Evolutionary conservation across 92 coral and sea anemone genomes (phyloP).

Genomic region (Metridium senile): DNA sequence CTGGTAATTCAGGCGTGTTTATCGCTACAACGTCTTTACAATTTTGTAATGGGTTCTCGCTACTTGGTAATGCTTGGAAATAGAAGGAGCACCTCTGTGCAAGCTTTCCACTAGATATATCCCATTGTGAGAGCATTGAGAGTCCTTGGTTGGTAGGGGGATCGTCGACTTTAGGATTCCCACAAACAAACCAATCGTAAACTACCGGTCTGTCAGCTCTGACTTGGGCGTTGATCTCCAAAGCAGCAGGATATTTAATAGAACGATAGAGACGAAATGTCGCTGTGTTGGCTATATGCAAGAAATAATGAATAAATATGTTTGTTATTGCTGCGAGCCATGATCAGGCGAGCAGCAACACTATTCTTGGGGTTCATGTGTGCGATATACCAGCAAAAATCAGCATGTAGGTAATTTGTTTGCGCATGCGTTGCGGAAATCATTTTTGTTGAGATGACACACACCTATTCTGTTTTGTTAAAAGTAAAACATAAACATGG

Average conservation of each 20-base stretch:
- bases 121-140: not conserved
- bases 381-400: no score
- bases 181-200: conserved; percentile 16
- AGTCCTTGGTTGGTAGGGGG: not conserved
- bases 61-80: not conserved
- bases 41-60: not conserved
- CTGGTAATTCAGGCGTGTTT: not conserved
- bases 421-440: no score
- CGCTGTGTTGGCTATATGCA: not conserved
- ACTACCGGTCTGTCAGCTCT: no score
- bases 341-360: no score
- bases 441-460: no score
- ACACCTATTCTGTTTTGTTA: no score
- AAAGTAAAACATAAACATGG: no score
- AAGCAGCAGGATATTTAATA: not conserved
- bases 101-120: not conserved
- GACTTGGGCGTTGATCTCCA: not conserved
- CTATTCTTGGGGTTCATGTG: no score
- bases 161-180: not conserved
- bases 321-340: not conserved
- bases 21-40: not conserved
- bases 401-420: no score
- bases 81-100: not conserved
- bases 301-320: not conserved
- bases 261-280: not conserved